Evolutionary conservation across 2,797 vertebrate genomes (phyloP).

Genomic region (Pelobates cultripes): DNA sequence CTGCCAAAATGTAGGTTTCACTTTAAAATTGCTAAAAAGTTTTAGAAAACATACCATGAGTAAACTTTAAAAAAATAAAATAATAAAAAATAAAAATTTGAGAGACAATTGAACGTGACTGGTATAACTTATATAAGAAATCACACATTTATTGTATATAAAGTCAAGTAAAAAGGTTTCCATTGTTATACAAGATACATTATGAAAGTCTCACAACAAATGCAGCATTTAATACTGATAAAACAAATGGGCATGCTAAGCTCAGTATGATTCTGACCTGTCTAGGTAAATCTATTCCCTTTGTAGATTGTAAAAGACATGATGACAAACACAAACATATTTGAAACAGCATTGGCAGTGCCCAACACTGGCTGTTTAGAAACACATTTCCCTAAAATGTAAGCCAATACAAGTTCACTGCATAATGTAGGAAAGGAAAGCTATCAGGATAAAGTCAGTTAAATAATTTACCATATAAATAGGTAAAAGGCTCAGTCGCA

Average conservation of each 20-base stretch:
- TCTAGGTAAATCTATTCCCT: slow-evolving; percentile 25
- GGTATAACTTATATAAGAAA: slow-evolving; percentile 14
- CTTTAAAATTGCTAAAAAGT: no score
- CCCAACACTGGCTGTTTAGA: no score
- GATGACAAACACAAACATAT: no score
- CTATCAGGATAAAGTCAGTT: background rate
- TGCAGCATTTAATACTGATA: slow-evolving; percentile 52
- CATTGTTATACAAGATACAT: slow-evolving; percentile 5
- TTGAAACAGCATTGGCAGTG: no score
- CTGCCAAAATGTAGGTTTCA: no score
- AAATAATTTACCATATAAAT: slow-evolving; percentile 8
- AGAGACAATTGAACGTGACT: background rate
- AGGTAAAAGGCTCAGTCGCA: background rate
- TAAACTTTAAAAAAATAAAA: no score
- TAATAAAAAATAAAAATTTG: background rate
- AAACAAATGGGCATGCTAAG: background rate
- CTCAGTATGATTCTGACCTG: background rate
- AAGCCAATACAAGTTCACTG: no score
- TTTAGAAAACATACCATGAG: no score
- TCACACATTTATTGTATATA: slow-evolving; percentile 39
- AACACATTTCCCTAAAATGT: no score
- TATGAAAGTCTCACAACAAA: slow-evolving; percentile 22
- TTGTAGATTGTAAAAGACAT: slow-evolving; percentile 1
- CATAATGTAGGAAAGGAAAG: no score
- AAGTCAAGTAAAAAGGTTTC: slow-evolving; percentile 10